Percentiles rank a stretch among this genome's conserved stretches.
These are phyloP conservation scores for Cyphotilapia sp. DNA, from an alignment of 2,113 vertebrate species.

Conservation along the genomic window DNA sequence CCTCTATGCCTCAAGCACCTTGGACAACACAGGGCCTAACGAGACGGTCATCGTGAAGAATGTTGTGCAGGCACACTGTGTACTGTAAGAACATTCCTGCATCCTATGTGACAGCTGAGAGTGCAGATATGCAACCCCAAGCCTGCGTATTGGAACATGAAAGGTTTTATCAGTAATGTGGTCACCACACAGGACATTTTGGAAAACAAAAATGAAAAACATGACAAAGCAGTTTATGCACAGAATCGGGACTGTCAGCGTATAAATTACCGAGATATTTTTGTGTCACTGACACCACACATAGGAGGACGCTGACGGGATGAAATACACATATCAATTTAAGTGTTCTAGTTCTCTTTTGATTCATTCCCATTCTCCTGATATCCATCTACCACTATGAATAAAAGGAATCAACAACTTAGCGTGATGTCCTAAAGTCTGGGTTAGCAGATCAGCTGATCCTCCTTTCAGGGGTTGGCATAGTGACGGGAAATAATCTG, in stretches of 20 bases:
- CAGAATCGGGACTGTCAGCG: background rate
- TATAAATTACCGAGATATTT: background rate
- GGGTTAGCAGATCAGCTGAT: background rate
- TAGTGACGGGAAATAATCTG: background rate
- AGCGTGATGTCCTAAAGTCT: background rate
- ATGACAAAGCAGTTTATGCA: background rate
- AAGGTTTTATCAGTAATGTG: background rate
- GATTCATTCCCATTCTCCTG: background rate
- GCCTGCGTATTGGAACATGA: background rate
- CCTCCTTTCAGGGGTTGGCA: background rate
- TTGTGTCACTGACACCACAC: background rate
- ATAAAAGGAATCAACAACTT: background rate
- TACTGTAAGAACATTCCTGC: background rate
- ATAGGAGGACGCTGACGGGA: background rate
- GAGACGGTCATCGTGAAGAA: background rate
- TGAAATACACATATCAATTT: background rate
- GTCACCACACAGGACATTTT: background rate
- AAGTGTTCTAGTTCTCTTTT: background rate
- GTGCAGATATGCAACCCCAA: background rate
- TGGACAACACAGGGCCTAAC: background rate
- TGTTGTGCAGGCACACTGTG: background rate
- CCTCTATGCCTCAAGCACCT: background rate
- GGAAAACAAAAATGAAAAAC: background rate
- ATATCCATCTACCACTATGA: background rate
- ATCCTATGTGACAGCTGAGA: slow-evolving; percentile 9